phyloP scores from a whole-genome alignment of 2,797 vertebrate species.

The Coccyzus lansbergi region DNA sequence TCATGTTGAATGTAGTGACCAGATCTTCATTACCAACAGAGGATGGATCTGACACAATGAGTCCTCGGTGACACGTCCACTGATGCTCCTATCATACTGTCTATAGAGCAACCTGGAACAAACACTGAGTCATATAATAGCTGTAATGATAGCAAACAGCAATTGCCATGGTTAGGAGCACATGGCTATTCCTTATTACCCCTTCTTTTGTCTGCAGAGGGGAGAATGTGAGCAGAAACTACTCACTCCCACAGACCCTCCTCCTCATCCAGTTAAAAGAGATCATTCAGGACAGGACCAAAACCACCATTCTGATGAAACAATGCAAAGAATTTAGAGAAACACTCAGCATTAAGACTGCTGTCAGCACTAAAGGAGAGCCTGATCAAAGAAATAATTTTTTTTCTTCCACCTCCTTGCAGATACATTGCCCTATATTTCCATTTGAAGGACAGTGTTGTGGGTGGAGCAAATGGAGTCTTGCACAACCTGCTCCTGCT shows the following conservation, averaged over 20 bases:
- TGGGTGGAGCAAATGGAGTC: neutral
- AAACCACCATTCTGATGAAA: neutral
- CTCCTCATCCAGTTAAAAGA: neutral
- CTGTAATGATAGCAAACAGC: neutral
- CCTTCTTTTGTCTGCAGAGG: rapidly evolving
- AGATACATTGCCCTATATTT: neutral
- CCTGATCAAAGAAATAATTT: neutral
- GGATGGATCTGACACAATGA: neutral
- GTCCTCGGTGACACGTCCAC: neutral
- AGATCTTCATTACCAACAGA: neutral
- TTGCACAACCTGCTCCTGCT: neutral
- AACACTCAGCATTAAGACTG: neutral
- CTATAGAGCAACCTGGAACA: neutral
- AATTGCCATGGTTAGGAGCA: neutral
- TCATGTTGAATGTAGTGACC: neutral
- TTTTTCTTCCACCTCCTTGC: neutral
- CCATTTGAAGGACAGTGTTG: neutral
- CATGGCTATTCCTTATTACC: neutral
- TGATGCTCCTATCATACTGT: neutral
- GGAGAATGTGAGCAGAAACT: neutral
- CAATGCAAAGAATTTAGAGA: neutral
- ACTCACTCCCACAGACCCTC: neutral
- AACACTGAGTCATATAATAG: neutral
- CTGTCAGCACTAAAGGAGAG: neutral
- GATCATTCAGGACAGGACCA: neutral